phyloP scores from a whole-genome alignment of 2,888 invertebrate species.

The Xylota segnis region DNA sequence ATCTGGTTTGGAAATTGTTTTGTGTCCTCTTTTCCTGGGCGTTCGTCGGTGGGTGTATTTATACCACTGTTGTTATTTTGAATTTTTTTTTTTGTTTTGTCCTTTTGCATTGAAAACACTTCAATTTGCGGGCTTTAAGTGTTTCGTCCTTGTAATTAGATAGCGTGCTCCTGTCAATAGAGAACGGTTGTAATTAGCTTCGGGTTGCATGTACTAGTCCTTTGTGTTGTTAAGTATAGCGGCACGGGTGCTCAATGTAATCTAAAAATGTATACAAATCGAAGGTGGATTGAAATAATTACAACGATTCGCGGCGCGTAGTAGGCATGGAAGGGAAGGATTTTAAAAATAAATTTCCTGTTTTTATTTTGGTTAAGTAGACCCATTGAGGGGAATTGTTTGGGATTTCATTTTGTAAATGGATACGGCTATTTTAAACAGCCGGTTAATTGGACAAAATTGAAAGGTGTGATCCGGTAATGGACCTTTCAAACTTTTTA shows the following conservation, averaged over 20 bases:
- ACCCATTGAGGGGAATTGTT: not conserved
- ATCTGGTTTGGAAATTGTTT: slow-evolving; percentile 55
- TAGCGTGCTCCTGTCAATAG: slow-evolving; percentile 66
- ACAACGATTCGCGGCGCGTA: not conserved
- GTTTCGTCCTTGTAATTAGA: slow-evolving; percentile 67
- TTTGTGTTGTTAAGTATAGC: slow-evolving; percentile 19
- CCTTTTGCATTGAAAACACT: slow-evolving; percentile 27
- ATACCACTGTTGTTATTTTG: slow-evolving; percentile 23
- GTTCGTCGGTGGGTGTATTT: slow-evolving; percentile 1
- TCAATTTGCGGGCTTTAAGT: slow-evolving; percentile 40
- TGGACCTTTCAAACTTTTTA: not conserved
- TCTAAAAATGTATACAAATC: slow-evolving; percentile 20
- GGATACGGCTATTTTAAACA: not conserved
- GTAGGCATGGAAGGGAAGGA: not conserved
- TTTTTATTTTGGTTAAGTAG: slow-evolving; percentile 8
- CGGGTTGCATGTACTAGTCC: slow-evolving; percentile 39
- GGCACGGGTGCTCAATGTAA: not conserved
- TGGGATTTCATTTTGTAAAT: not conserved
- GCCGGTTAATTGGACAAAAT: not conserved
- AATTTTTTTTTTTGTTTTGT: slow-evolving; percentile 22
- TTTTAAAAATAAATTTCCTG: slow-evolving; percentile 23
- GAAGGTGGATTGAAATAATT: slow-evolving; percentile 23
- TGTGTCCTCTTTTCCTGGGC: slow-evolving; percentile 19
- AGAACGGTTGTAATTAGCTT: slow-evolving; percentile 57
- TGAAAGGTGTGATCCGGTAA: slow-evolving; percentile 1